Evolutionary conservation across 2,113 vertebrate species (phyloP), one percentile per base, ranked within the genome.

Genomic region (Carassius carassius): DNA sequence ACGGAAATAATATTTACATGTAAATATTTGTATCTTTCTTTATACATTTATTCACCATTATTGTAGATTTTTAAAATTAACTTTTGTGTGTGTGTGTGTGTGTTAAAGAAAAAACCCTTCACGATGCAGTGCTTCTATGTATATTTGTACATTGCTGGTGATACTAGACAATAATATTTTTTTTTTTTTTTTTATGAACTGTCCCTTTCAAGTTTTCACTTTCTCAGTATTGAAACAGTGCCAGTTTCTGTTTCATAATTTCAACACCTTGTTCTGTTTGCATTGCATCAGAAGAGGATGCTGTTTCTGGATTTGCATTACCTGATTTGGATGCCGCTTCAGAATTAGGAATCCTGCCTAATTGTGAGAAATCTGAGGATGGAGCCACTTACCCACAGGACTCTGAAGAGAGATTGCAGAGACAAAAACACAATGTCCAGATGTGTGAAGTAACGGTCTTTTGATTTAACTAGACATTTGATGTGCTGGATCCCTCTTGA

Each of bases 381-480:
- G 58, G 23, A 62, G 58, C 58, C 58, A 62, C 58, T 62, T 62
- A 60, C 58, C 58, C 58, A 60, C 58, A n/a, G 21, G 58, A 60
- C 8, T 60, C 58, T 60, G 7, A 60, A 60, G 9, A 60, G 41
- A 47, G 19, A 72, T 3, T 5, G 14, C 49, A 51, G 41, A 44
- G 14, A 16, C 49, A 51, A 14, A n/a, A 72, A n/a, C 21, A 25
- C 12, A 25, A 5, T 3, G 23, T 13, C 51, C 41, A 74, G 72
- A 74, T 14, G 44, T 74, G 44, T 49, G 44, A 12, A 12, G n/a
- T 32, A 72, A 47, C 23, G 65, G 35, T 51, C 70, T n/a, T 69
- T 47, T 85, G 60, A n/a, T 78, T 73, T 78, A 78, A 77, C 8
- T 25, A 84, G 78, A 77, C 14, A 32, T 86, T n/a, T 75, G 83